Percentiles rank a stretch among this genome's conserved stretches.
These are phyloP conservation scores for Sesamia nonagrioides DNA, from an alignment of 1,140 invertebrate genomes.

Conservation along the genomic window DNA sequence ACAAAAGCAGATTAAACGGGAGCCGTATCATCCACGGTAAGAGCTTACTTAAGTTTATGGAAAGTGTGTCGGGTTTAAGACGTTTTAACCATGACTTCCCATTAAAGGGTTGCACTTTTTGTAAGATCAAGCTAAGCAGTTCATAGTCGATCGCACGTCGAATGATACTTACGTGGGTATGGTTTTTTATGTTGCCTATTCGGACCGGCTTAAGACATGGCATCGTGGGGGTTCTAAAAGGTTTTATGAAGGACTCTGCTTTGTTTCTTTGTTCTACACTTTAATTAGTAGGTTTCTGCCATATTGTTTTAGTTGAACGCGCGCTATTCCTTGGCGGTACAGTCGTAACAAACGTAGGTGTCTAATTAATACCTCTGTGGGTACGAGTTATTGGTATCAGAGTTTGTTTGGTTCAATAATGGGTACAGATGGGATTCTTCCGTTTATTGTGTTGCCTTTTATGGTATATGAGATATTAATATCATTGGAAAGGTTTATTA, in stretches of 20 bases:
- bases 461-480: not conserved
- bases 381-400: slow-evolving; percentile 22
- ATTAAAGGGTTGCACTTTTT: slow-evolving; percentile 84
- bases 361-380: slow-evolving; percentile 40
- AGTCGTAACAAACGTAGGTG: slow-evolving; percentile 34
- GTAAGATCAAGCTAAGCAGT: slow-evolving; percentile 77
- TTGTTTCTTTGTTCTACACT: slow-evolving; percentile 72
- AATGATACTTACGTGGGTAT: slow-evolving; percentile 66
- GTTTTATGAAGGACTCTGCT: slow-evolving; percentile 64
- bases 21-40: slow-evolving; percentile 80
- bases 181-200: slow-evolving; percentile 67
- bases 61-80: slow-evolving; percentile 79
- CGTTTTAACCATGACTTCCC: slow-evolving; percentile 80
- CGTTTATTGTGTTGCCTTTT: slow-evolving; percentile 20
- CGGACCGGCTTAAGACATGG: slow-evolving; percentile 55
- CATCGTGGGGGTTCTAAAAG: slow-evolving; percentile 80
- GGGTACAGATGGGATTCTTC: slow-evolving; percentile 5
- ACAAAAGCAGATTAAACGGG: slow-evolving; percentile 81
- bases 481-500: not conserved
- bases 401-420: slow-evolving; percentile 30
- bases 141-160: slow-evolving; percentile 71
- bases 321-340: slow-evolving; percentile 25
- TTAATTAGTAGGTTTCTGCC: slow-evolving; percentile 79
- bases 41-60: slow-evolving; percentile 84
- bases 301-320: slow-evolving; percentile 63